Evolutionary conservation across 2,113 vertebrate species (phyloP).

Genomic region (Chionis minor): DNA sequence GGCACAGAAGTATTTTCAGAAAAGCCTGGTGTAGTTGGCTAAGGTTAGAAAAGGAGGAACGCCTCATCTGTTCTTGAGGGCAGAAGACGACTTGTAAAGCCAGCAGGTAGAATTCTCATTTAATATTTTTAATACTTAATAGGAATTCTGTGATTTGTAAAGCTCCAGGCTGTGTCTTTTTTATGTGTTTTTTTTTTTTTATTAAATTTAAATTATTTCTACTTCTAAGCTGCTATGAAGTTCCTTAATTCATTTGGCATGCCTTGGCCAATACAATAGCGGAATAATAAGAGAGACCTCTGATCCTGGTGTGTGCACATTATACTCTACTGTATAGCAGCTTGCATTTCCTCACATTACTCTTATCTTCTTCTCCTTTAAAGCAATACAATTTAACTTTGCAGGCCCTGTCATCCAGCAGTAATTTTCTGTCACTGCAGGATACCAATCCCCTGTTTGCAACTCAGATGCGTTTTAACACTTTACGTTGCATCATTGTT

Average conservation of each 20-base stretch:
- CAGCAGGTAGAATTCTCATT: not conserved
- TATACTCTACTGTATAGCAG: not conserved
- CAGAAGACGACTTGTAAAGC: not conserved
- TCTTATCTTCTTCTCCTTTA: not conserved
- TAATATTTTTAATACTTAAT: slow-evolving; percentile 7
- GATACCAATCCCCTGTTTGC: not conserved
- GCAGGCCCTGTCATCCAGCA: not conserved
- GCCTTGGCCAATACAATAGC: not conserved
- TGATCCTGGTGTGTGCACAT: not conserved
- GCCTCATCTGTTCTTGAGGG: not conserved
- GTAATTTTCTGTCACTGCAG: slow-evolving; percentile 47
- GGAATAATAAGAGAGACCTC: not conserved
- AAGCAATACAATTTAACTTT: not conserved
- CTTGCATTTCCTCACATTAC: not conserved
- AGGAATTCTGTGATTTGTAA: slow-evolving; percentile 7
- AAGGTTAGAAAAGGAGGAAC: not conserved
- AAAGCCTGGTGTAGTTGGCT: not conserved
- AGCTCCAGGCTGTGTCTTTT: not conserved
- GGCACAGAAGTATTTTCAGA: not conserved
- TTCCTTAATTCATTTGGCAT: slow-evolving; percentile 44
- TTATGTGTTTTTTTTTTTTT: not conserved
- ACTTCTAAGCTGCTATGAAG: not conserved
- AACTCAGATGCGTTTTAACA: not conserved
- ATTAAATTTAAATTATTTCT: slow-evolving; percentile 16
- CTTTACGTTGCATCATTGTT: not conserved